Conservation (phyloP, 2,113 vertebrate species). For the human region DNA sequence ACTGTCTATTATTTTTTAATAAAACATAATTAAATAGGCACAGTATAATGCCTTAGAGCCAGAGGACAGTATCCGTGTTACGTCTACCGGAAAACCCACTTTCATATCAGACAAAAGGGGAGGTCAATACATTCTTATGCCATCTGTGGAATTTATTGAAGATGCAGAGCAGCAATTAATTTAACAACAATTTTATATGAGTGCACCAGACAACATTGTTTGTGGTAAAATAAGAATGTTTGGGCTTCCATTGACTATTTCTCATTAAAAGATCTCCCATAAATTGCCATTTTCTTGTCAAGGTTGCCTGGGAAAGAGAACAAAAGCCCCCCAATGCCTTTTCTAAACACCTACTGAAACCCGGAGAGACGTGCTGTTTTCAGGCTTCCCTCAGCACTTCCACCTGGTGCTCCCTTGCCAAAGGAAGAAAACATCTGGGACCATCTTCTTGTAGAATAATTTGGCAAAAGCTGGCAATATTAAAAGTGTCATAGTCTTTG, state of each 20-base stretch:
- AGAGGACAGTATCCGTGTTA: background rate
- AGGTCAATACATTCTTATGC: background rate
- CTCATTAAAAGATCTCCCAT: background rate
- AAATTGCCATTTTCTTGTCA: background rate
- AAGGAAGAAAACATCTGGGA: background rate
- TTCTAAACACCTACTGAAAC: background rate
- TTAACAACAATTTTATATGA: background rate
- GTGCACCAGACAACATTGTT: background rate
- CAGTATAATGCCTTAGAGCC: conserved; percentile 8
- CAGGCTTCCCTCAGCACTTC: background rate
- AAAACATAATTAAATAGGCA: conserved; percentile 53
- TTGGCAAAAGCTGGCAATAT: background rate
- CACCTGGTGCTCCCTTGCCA: background rate
- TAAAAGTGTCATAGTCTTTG: background rate
- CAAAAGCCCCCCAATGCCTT: background rate
- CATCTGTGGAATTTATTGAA: background rate
- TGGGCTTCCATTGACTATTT: background rate
- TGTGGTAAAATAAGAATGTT: background rate
- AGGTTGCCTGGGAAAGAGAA: background rate
- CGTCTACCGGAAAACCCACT: background rate
- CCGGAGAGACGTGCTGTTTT: background rate
- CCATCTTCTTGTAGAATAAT: background rate
- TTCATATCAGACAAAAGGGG: background rate
- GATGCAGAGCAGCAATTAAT: background rate
- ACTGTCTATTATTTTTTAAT: conserved; percentile 43